Percentiles rank a stretch among this genome's conserved stretches.
Evolutionary conservation across 2,888 invertebrate species (phyloP).

Genomic region (Megastigmus dorsalis): DNA sequence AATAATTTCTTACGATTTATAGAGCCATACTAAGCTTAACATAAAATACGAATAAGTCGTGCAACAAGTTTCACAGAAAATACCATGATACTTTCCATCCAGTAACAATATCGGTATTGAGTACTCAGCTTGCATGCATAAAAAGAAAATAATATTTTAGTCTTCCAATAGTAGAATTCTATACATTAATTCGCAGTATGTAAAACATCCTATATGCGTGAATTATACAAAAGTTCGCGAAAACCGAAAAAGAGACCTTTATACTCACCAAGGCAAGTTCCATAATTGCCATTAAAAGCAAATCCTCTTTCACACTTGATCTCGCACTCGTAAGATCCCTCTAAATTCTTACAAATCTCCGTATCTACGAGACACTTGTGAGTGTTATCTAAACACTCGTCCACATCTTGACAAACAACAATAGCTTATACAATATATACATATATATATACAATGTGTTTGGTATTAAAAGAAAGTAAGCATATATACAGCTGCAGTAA

Average conservation of each 20-base stretch:
- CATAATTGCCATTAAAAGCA: constrained; percentile 61
- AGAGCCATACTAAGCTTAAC: too few relatives aligned
- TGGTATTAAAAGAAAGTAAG: too few relatives aligned
- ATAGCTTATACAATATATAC: too few relatives aligned
- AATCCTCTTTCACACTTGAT: constrained; percentile 67
- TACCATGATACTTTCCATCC: too few relatives aligned
- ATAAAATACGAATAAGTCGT: too few relatives aligned
- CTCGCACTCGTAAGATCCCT: constrained; percentile 76
- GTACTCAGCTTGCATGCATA: too few relatives aligned
- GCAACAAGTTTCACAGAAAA: too few relatives aligned
- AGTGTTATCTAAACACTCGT: constrained; percentile 83
- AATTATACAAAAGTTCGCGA: background rate
- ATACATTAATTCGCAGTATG: too few relatives aligned
- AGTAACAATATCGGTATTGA: too few relatives aligned
- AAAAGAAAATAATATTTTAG: background rate
- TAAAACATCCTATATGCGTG: too few relatives aligned
- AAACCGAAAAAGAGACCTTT: background rate
- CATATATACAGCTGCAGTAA: background rate
- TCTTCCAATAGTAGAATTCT: too few relatives aligned
- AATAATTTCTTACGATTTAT: too few relatives aligned
- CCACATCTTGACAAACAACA: constrained; percentile 78
- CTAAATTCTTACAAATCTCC: constrained; percentile 68
- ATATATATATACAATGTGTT: background rate
- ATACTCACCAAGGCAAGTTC: constrained; percentile 67
- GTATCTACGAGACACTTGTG: constrained; percentile 78